Base-by-base conservation (phyloP, 1,140 invertebrate species). In the Drosophila orosa region DNA sequence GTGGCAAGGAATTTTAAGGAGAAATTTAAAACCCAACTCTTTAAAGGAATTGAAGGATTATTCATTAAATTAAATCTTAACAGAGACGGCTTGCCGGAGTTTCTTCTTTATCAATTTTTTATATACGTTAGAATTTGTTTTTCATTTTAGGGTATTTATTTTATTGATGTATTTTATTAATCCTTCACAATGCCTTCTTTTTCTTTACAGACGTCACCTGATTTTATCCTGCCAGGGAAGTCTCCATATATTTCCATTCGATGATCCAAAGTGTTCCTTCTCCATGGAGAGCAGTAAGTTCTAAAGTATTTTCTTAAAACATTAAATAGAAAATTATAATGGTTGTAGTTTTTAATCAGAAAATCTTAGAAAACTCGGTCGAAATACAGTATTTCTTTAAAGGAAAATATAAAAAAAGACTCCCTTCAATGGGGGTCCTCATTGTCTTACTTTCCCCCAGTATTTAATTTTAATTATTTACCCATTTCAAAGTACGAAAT, bases 261-360 rank as follows among this genome's bases (percentile, higher is more conserved):
- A 98, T 93, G 97, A 98, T 94, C 97, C 97, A 75, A 94, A 96
- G 92, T 98, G 97, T 94, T 96, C 96, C 93, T 98, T 98, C 93
- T 96, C 97, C 77, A 96, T 98, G 94, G 97, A 98, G 94, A 98
- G 97, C 94, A 97, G 97, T 98, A 94, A 97, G 97, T 97, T 24
- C 0, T 22, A 27, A 39, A n/a, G 3, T 33, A 19, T 19, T n/a
- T 31, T 5, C 25, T 22, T 50, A 27, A 40, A 37, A 44, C 33
- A 44, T 48, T 22, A 31, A 45, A 42, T 22, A 17, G 1, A 15
- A 47, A 55, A 45, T 22, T 22, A 1, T 3, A 29, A 13, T 13
- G 5, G 5, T 8, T 19, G 0, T 13, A n/a, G 22, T 10, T 19
- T 19, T 4, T 3, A 31, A 19, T 1, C 12, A 59, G 19, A 48